Base-by-base conservation (phyloP, 2,888 invertebrate species). In the Pammene aurita region DNA sequence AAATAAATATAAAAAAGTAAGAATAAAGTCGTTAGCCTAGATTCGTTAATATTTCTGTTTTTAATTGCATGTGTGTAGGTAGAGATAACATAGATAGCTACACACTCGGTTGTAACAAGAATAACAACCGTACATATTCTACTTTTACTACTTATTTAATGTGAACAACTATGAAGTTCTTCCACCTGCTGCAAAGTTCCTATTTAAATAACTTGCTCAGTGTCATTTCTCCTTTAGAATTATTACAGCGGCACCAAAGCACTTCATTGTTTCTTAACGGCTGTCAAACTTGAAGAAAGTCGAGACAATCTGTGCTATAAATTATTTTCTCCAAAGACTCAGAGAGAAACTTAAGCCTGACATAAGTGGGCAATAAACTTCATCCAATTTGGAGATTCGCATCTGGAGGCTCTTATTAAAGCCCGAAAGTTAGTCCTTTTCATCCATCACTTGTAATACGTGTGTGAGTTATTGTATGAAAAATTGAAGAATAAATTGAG, bases 401-500 rank as follows among this genome's bases (percentile, higher is more conserved):
- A 92, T 92, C 92, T 92, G 92, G 90, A 90, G 91, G 92, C 85
- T 91, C 90, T 92, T 92, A 92, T 92, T 92, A 92, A 92, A 92
- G 92, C 92, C 92, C 92, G 92, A 92, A 92, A 92, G 92, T 92
- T 92, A 92, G 92, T 92, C 92, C 90, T 92, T 92, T 92, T 91
- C 92, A 92, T 92, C 92, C 92, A 92, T 92, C 92, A 92, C 91
- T 88, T 88, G 89, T 92, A 92, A 92, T 92, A 92, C 92, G 92
- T 92, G 88, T 92, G 92, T 92, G 92, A 92, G 92, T 92, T 92
- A 92, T 92, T 92, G 92, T 92, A 92, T 92, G 92, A 92, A 92
- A 92, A 92, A 92, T 92, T 92, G 92, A 91, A 92, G 92, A 92
- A 92, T 92, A 92, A 92, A 92, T 92, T 92, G 92, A 92, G 92